These are phyloP conservation scores for Apis cerana DNA, from an alignment of 1,140 invertebrate species.

Conservation along the genomic window DNA sequence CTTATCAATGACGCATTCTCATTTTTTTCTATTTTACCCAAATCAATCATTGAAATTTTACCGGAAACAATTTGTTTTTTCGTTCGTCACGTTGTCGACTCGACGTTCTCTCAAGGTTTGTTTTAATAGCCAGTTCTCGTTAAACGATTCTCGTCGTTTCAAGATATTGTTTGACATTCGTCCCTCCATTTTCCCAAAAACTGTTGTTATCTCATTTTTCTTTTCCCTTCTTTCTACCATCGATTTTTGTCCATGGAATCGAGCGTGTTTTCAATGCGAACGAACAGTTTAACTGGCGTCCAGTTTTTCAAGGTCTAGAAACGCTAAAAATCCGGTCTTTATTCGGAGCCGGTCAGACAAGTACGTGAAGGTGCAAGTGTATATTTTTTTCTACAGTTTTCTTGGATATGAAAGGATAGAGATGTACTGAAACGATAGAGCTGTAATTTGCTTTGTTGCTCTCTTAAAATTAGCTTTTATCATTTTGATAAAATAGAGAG, in stretches of 20 bases:
- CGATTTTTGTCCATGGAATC: neutral
- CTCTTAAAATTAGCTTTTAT: no score
- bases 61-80: constrained; percentile 26
- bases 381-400: neutral
- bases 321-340: constrained; percentile 38
- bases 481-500: no score
- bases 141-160: neutral
- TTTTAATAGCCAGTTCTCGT: neutral
- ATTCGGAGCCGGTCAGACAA: constrained; percentile 34
- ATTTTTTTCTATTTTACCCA: neutral
- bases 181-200: neutral
- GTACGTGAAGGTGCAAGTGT: neutral
- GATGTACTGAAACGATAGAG: no score
- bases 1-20: neutral
- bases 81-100: neutral
- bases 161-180: neutral
- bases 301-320: constrained; percentile 33
- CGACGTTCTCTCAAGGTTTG: constrained; percentile 37
- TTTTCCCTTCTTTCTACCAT: neutral
- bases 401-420: no score
- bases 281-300: neutral
- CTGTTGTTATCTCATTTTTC: neutral
- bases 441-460: no score
- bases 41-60: neutral
- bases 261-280: neutral